phyloP scores from a whole-genome alignment of 2,888 invertebrate genomes.

The Scrobipalpa costella region DNA sequence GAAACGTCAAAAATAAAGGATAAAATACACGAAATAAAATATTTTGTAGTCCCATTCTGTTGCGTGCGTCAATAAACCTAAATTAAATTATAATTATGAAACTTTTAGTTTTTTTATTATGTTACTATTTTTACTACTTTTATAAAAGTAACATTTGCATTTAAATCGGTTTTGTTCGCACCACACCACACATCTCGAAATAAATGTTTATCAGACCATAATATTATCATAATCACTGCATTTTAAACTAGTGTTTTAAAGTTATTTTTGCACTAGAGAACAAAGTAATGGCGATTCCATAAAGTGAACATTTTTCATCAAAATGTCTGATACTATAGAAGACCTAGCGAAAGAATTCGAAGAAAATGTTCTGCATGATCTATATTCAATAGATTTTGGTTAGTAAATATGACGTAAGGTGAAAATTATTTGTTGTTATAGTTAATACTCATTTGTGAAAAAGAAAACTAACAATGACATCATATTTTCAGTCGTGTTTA shows the following conservation, averaged over 20 bases:
- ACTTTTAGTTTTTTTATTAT: background rate
- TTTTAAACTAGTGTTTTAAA: background rate
- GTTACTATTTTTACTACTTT: background rate
- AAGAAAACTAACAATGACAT: background rate
- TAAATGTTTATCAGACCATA: conserved; percentile 15
- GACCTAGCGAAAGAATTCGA: conserved; percentile 57
- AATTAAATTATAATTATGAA: no score
- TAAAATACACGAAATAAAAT: no score
- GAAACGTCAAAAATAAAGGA: background rate
- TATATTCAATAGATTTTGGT: conserved; percentile 65
- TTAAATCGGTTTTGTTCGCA: background rate
- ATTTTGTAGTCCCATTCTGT: no score
- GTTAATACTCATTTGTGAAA: background rate
- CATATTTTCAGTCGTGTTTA: background rate
- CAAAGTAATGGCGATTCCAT: conserved; percentile 17
- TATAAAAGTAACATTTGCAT: background rate
- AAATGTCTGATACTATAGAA: conserved; percentile 66
- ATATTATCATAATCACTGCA: background rate
- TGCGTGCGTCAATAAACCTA: no score
- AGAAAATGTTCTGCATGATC: conserved; percentile 50
- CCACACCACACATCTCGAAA: background rate
- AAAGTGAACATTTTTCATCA: conserved; percentile 28
- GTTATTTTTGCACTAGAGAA: background rate
- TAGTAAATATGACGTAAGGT: conserved; percentile 58
- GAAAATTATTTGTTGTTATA: no score